Percentiles rank a stretch among this genome's conserved stretches.
These are phyloP conservation scores for Campoplex capitator DNA, from an alignment of 2,888 invertebrate genomes.

Conservation along the genomic window DNA sequence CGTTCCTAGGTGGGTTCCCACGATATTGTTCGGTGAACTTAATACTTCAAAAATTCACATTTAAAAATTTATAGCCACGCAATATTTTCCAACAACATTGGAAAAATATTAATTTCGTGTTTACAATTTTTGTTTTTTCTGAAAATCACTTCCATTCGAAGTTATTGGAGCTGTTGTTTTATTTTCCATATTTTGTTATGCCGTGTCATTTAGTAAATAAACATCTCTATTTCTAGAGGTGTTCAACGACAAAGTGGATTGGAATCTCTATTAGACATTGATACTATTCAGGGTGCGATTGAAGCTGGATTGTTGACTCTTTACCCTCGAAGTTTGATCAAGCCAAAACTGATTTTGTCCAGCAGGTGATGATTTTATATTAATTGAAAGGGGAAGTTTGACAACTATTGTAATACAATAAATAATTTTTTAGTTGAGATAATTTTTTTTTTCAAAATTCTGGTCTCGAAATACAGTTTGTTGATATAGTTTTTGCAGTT, in stretches of 20 bases:
- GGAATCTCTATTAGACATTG: conserved; percentile 85
- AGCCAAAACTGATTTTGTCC: conserved; percentile 87
- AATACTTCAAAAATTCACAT: neutral
- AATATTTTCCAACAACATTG: neutral
- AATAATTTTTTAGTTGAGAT: too few species aligned
- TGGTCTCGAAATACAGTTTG: too few species aligned
- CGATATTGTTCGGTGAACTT: neutral
- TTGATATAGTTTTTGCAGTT: too few species aligned
- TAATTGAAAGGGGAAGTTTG: conserved; percentile 46
- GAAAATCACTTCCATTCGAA: too few species aligned
- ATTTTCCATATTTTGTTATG: neutral
- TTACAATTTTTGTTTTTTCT: neutral
- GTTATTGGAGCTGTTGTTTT: neutral
- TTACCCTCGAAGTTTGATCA: conserved; percentile 85
- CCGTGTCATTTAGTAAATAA: neutral
- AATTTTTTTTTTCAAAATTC: neutral
- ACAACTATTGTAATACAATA: too few species aligned
- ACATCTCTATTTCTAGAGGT: conserved; percentile 86
- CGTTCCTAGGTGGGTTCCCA: conserved; percentile 9
- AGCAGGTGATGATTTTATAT: conserved; percentile 88
- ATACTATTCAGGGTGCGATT: conserved; percentile 90
- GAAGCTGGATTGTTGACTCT: conserved; percentile 87
- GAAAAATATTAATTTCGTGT: neutral
- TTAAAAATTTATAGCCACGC: neutral
- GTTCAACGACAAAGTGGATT: conserved; percentile 88